Conservation (phyloP, 2,888 invertebrate genomes). For the Coelopa pilipes region DNA sequence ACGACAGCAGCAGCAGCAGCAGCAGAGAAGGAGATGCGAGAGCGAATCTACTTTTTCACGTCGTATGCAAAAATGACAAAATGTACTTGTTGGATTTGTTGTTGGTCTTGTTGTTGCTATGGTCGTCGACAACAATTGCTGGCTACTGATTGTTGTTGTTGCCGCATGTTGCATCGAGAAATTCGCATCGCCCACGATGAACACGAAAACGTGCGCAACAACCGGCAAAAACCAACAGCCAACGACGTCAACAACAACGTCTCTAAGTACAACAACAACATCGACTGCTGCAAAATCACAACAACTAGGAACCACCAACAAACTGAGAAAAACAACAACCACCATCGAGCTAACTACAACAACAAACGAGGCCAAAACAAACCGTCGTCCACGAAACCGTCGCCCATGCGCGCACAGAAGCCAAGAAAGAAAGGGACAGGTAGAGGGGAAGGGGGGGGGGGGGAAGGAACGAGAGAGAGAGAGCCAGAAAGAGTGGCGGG, state of each 20-base stretch:
- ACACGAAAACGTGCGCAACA: slow-evolving; percentile 49
- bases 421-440: too few species aligned
- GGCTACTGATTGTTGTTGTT: background rate
- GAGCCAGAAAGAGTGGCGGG: background rate
- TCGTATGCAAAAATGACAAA: slow-evolving; percentile 39
- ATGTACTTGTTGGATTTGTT: slow-evolving; percentile 35
- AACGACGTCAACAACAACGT: slow-evolving; percentile 34
- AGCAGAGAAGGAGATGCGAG: slow-evolving; percentile 4
- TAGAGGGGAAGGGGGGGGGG: too few species aligned
- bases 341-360: slow-evolving; percentile 17
- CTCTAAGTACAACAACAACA: slow-evolving; percentile 29
- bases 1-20: slow-evolving; percentile 25
- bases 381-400: slow-evolving; percentile 6
- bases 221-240: slow-evolving; percentile 29
- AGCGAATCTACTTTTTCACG: background rate
- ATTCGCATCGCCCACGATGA: slow-evolving; percentile 46
- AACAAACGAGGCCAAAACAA: background rate
- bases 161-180: slow-evolving; percentile 9
- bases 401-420: slow-evolving; percentile 15
- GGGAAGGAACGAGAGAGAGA: too few species aligned
- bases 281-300: slow-evolving; percentile 39
- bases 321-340: slow-evolving; percentile 43
- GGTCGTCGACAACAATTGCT: slow-evolving; percentile 17
- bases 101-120: too few species aligned
- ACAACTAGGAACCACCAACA: slow-evolving; percentile 48